A percentile compares a stretch with the other conserved stretches of the same genome.
Conservation (phyloP, 2,113 vertebrate species). For the Caranx ignobilis region DNA sequence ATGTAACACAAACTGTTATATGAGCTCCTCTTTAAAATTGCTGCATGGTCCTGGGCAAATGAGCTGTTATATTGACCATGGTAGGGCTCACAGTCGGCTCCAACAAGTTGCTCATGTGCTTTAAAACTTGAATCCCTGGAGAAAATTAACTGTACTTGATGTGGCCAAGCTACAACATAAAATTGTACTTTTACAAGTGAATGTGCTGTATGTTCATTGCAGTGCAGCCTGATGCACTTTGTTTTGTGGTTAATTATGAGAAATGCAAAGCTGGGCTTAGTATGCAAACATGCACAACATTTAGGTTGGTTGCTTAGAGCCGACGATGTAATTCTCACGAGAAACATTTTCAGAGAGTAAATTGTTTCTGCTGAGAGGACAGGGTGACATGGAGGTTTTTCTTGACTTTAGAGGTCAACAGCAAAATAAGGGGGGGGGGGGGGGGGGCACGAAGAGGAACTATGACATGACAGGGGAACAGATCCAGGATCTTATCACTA, state of each 20-base stretch:
- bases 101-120: slow-evolving; percentile 8
- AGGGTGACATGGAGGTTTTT: slow-evolving; percentile 16
- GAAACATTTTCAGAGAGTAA: slow-evolving; percentile 30
- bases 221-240: slow-evolving; percentile 16
- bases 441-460: slow-evolving; percentile 29
- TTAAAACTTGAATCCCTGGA: slow-evolving; percentile 10
- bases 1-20: slow-evolving; percentile 64
- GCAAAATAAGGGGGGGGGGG: slow-evolving; percentile 18
- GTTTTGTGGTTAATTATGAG: slow-evolving; percentile 39
- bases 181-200: slow-evolving; percentile 15
- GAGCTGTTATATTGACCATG: slow-evolving; percentile 29
- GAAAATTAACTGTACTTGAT: slow-evolving; percentile 41
- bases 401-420: slow-evolving; percentile 16
- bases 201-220: neutral
- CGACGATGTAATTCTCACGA: slow-evolving; percentile 30
- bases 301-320: slow-evolving; percentile 23
- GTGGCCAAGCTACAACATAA: slow-evolving; percentile 35
- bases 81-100: slow-evolving; percentile 1
- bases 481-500: slow-evolving; percentile 28
- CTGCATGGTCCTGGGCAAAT: slow-evolving; percentile 30
- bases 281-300: slow-evolving; percentile 43
- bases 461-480: slow-evolving; percentile 20
- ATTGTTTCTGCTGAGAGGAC: slow-evolving; percentile 39
- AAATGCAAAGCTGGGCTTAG: slow-evolving; percentile 21
- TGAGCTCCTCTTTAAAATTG: slow-evolving; percentile 51